Conservation (phyloP, 2,888 invertebrate genomes). For the Drosophila flavopinicola region DNA sequence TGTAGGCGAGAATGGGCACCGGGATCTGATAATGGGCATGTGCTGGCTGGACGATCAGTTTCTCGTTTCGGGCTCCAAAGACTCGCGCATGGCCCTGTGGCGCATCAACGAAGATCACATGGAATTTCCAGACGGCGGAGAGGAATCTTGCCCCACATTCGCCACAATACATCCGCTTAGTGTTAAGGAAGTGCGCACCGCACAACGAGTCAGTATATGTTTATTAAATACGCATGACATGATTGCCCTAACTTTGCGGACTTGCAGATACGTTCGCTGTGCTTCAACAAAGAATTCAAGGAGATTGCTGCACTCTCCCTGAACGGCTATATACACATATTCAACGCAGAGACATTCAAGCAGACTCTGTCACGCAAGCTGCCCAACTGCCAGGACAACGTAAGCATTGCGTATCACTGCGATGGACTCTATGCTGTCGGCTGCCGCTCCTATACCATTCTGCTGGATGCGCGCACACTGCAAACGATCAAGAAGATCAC, state of each 20-base stretch:
- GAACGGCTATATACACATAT: constrained; percentile 97
- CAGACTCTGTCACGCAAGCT: constrained; percentile 94
- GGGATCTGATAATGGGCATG: constrained; percentile 95
- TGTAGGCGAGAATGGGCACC: constrained; percentile 94
- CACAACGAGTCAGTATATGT: constrained; percentile 85
- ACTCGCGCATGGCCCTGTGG: constrained; percentile 96
- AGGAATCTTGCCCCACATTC: constrained; percentile 84
- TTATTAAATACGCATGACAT: not conserved
- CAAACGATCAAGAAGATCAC: constrained; percentile 92
- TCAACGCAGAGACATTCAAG: constrained; percentile 94
- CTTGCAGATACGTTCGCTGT: constrained; percentile 90
- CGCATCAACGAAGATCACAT: constrained; percentile 87
- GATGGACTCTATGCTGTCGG: constrained; percentile 96
- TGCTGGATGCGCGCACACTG: constrained; percentile 94
- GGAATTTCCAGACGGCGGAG: constrained; percentile 82
- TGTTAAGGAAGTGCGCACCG: constrained; percentile 92
- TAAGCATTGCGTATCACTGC: constrained; percentile 94
- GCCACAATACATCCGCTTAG: constrained; percentile 88
- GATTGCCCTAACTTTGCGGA: not conserved
- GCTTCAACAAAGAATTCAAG: constrained; percentile 93
- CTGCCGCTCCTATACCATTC: constrained; percentile 95
- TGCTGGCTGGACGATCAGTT: constrained; percentile 98
- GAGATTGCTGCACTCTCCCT: constrained; percentile 96
- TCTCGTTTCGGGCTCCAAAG: constrained; percentile 96
- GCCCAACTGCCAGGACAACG: constrained; percentile 96